Percentiles rank a stretch among this genome's conserved stretches.
phyloP scores from a whole-genome alignment of 1,140 invertebrate genomes.

The Drosophila sturtevanti region DNA sequence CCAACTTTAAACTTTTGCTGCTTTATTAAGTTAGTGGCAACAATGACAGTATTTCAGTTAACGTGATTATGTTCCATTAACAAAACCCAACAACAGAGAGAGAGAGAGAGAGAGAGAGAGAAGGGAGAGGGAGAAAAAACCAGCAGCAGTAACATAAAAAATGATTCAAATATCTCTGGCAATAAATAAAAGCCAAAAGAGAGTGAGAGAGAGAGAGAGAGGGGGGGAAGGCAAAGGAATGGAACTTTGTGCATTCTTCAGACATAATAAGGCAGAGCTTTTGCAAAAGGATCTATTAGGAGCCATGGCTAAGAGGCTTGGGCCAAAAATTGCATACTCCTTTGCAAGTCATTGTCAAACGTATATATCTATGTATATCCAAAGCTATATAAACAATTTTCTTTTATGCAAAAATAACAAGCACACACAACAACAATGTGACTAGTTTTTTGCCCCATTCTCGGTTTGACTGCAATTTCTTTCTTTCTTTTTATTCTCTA shows the following conservation, averaged over 20 bases:
- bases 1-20: slow-evolving; percentile 52
- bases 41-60: slow-evolving; percentile 64
- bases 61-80: slow-evolving; percentile 72
- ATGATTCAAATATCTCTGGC: slow-evolving; percentile 52
- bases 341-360: slow-evolving; percentile 39
- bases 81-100: slow-evolving; percentile 32
- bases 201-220: not conserved
- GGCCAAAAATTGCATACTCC: slow-evolving; percentile 24
- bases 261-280: slow-evolving; percentile 69
- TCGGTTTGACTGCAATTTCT: not conserved
- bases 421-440: slow-evolving; percentile 59
- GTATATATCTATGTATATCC: slow-evolving; percentile 29
- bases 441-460: slow-evolving; percentile 20
- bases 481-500: too few species aligned
- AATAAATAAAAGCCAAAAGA: slow-evolving; percentile 53
- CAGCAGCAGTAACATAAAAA: slow-evolving; percentile 26
- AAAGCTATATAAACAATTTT: slow-evolving; percentile 76
- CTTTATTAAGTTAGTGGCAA: slow-evolving; percentile 70
- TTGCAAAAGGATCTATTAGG: slow-evolving; percentile 64
- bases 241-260: slow-evolving; percentile 38
- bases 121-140: not conserved
- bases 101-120: not conserved
- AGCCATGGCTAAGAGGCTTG: slow-evolving; percentile 42
- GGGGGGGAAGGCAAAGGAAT: not conserved
- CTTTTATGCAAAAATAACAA: slow-evolving; percentile 79